Evolutionary conservation across 2,113 vertebrate species (phyloP).

Genomic region (Phalacrocorax pelagicus): DNA sequence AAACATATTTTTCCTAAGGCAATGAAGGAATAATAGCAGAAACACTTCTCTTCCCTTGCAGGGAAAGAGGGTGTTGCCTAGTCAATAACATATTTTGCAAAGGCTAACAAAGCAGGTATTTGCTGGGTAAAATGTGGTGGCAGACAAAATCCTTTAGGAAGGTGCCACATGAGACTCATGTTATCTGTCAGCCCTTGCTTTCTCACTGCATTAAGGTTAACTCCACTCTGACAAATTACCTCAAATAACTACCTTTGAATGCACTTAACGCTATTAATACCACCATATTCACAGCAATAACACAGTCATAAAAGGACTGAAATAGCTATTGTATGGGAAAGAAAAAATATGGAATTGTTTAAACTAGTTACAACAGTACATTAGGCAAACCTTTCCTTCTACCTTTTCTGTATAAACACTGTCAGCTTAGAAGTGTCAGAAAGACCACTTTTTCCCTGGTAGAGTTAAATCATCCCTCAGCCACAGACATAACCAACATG

Average conservation of each 20-base stretch:
- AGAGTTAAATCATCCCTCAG: background rate
- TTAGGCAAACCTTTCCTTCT: background rate
- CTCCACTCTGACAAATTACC: background rate
- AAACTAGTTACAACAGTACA: background rate
- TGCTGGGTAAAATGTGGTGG: background rate
- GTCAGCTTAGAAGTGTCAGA: background rate
- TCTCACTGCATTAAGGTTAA: background rate
- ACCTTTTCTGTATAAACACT: background rate
- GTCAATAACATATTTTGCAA: background rate
- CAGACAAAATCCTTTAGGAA: background rate
- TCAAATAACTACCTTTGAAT: background rate
- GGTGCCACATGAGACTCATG: background rate
- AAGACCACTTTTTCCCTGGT: background rate
- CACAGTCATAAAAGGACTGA: background rate
- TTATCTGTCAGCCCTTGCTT: background rate
- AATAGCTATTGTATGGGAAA: background rate
- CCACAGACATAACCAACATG: background rate
- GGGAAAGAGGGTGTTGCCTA: background rate
- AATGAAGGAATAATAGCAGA: background rate
- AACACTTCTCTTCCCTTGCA: background rate
- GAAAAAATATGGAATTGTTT: background rate
- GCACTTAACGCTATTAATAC: background rate
- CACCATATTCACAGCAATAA: background rate
- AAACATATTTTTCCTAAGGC: background rate
- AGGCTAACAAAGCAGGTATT: background rate